A percentile compares a stretch with the other conserved stretches of the same genome.
These are phyloP conservation scores for Lacerta agilis DNA, from an alignment of 2,797 vertebrate species.

Conservation along the genomic window DNA sequence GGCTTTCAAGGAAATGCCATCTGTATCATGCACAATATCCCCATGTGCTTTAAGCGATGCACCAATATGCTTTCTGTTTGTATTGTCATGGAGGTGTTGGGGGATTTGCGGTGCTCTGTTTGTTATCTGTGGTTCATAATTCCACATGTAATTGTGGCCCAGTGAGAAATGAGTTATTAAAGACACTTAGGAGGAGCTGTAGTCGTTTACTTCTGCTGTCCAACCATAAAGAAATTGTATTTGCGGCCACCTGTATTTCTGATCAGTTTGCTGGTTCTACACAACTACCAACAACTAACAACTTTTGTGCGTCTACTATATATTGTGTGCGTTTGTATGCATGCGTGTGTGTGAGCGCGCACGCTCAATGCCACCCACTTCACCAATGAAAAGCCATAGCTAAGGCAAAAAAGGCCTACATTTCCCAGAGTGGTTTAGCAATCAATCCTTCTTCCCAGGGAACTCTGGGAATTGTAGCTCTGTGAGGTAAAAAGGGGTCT, in stretches of 20 bases:
- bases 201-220: neutral
- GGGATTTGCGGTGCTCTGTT: neutral
- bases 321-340: no score
- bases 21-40: neutral
- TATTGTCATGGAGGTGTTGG: neutral
- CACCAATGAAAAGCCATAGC: no score
- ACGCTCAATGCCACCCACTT: no score
- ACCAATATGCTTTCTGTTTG: neutral
- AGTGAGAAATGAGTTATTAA: neutral
- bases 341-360: no score
- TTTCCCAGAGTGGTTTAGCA: no score
- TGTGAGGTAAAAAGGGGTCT: no score
- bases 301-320: no score
- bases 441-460: no score
- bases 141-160: neutral
- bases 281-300: no score
- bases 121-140: neutral
- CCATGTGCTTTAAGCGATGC: neutral
- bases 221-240: neutral
- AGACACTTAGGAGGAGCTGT: no score
- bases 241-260: neutral
- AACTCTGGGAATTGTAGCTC: no score
- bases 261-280: neutral
- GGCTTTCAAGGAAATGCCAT: slow-evolving; percentile 1
- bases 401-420: no score